Conservation (phyloP, 2,888 invertebrate species). For the Thymelicus acteon region DNA sequence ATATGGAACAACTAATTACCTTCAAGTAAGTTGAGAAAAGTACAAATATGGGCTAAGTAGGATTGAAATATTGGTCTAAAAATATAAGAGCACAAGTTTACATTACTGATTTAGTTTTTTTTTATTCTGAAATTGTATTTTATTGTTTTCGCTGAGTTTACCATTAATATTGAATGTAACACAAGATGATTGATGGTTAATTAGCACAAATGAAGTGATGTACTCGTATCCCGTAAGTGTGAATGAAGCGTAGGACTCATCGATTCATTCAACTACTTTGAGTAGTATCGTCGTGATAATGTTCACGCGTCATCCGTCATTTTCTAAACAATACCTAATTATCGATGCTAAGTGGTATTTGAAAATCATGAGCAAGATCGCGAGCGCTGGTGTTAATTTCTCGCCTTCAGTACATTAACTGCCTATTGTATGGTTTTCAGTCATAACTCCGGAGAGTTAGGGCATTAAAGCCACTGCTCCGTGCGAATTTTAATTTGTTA, state of each 20-base stretch:
- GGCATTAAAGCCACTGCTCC: too few relatives aligned
- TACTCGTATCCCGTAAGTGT: slow-evolving; percentile 12
- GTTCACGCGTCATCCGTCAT: slow-evolving; percentile 3
- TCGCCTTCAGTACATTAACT: neutral
- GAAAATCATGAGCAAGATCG: neutral
- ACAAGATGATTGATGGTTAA: slow-evolving; percentile 15
- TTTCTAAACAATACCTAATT: neutral
- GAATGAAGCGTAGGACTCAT: slow-evolving; percentile 29
- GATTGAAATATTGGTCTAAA: too few relatives aligned
- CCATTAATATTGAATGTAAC: neutral
- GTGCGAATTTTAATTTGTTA: too few relatives aligned
- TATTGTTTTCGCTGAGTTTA: neutral
- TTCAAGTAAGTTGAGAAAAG: too few relatives aligned
- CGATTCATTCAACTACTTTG: slow-evolving; percentile 21
- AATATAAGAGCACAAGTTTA: too few relatives aligned
- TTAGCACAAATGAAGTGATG: slow-evolving; percentile 21
- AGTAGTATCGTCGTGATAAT: slow-evolving; percentile 5
- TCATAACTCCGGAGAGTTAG: neutral
- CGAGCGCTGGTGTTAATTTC: neutral
- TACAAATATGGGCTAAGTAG: too few relatives aligned
- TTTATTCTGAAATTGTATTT: too few relatives aligned
- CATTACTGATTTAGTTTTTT: too few relatives aligned
- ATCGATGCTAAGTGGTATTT: neutral
- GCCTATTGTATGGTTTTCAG: neutral
- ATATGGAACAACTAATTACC: too few relatives aligned